These are phyloP conservation scores for Gallinago nigripennis DNA, from an alignment of 2,797 vertebrate genomes.

Conservation along the genomic window DNA sequence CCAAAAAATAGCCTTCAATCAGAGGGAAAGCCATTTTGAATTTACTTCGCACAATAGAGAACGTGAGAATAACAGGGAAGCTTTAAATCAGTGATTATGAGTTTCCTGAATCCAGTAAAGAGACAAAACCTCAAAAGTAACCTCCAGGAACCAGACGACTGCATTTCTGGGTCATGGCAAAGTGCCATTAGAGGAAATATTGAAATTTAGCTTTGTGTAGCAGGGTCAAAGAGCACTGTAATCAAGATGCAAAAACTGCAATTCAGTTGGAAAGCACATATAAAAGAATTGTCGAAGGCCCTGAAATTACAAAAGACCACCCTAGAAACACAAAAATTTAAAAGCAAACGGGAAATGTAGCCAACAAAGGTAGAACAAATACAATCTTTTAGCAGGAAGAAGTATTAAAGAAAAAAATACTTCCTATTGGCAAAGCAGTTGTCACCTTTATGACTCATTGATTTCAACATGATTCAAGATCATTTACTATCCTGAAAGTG, in stretches of 20 bases:
- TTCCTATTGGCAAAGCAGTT: constrained; percentile 27
- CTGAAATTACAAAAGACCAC: background rate
- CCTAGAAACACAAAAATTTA: background rate
- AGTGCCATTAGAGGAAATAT: background rate
- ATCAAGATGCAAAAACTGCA: background rate
- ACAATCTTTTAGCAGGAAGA: background rate
- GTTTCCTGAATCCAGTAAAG: background rate
- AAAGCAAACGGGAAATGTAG: background rate
- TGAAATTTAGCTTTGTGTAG: background rate
- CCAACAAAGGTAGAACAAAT: background rate
- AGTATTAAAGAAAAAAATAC: background rate
- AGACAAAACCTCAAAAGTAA: constrained; percentile 5
- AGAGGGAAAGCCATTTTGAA: background rate
- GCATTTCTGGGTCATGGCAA: background rate
- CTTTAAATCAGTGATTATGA: background rate
- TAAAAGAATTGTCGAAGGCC: background rate
- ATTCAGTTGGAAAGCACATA: background rate
- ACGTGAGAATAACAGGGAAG: background rate
- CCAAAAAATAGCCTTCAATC: background rate
- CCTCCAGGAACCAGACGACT: background rate
- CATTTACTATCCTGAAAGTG: constrained; percentile 31
- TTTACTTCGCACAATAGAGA: background rate
- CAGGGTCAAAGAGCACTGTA: background rate
- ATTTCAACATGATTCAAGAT: constrained; percentile 39
- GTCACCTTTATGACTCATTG: constrained; percentile 40